phyloP scores from a whole-genome alignment of 2,113 vertebrate genomes.

The Pygoscelis antarcticus region DNA sequence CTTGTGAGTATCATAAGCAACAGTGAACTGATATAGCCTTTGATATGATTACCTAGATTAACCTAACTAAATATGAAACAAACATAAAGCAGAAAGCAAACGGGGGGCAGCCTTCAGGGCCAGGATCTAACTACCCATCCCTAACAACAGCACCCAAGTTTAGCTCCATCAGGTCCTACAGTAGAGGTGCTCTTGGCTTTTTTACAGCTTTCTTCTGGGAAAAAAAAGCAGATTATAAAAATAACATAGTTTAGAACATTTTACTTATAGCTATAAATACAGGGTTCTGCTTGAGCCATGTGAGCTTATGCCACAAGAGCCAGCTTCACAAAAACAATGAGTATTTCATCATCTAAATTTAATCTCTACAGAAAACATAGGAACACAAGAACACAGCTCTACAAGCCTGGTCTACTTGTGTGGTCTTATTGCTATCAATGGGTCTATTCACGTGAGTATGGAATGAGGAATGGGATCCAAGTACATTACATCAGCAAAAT shows the following conservation, averaged over 20 bases:
- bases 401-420: slow-evolving; percentile 8
- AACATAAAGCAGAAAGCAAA: neutral
- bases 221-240: neutral
- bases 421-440: slow-evolving; percentile 40
- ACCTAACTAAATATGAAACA: neutral
- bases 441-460: slow-evolving; percentile 5
- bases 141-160: neutral
- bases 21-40: neutral
- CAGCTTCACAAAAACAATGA: neutral
- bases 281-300: neutral
- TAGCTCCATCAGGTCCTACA: neutral
- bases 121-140: neutral
- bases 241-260: neutral
- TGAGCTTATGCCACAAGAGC: neutral
- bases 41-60: neutral
- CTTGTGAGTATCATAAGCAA: neutral
- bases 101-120: fast-evolving
- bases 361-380: neutral
- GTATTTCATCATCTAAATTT: slow-evolving; percentile 27
- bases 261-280: slow-evolving; percentile 1
- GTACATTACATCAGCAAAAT: slow-evolving; percentile 25
- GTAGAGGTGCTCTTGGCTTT: neutral
- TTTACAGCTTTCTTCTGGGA: neutral
- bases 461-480: slow-evolving; percentile 49
- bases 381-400: neutral